phyloP scores from a whole-genome alignment of 2,113 vertebrate genomes.

The Euleptes europaea region DNA sequence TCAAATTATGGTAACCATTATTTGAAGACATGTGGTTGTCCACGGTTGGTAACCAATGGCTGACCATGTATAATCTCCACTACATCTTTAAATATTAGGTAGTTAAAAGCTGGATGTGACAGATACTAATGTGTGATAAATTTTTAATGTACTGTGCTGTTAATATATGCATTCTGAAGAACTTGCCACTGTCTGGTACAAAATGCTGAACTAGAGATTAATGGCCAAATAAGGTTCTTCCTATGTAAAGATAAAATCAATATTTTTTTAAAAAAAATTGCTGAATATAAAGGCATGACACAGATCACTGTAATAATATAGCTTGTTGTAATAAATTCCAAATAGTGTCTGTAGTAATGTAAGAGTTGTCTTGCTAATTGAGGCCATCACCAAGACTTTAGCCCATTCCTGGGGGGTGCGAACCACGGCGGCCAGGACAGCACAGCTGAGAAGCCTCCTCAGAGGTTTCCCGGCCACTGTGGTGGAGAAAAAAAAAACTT shows the following conservation, averaged over 20 bases:
- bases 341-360: not conserved
- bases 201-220: not conserved
- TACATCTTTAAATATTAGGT: too few species aligned
- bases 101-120: not conserved
- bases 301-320: not conserved
- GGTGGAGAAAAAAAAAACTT: too few species aligned
- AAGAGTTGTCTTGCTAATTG: too few species aligned
- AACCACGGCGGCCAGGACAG: too few species aligned
- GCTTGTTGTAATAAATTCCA: conserved; percentile 4
- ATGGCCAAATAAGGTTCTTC: not conserved
- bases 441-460: too few species aligned
- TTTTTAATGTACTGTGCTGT: not conserved
- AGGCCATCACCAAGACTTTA: too few species aligned
- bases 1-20: too few species aligned
- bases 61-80: not conserved
- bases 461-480: too few species aligned
- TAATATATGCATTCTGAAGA: not conserved
- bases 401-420: too few species aligned
- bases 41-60: not conserved
- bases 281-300: not conserved
- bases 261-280: not conserved
- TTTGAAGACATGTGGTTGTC: not conserved
- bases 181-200: not conserved
- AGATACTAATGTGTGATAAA: not conserved
- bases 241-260: not conserved